Evolutionary conservation across 92 coral and sea anemone species (phyloP).

Genomic region (Palythoa grandiflora): DNA sequence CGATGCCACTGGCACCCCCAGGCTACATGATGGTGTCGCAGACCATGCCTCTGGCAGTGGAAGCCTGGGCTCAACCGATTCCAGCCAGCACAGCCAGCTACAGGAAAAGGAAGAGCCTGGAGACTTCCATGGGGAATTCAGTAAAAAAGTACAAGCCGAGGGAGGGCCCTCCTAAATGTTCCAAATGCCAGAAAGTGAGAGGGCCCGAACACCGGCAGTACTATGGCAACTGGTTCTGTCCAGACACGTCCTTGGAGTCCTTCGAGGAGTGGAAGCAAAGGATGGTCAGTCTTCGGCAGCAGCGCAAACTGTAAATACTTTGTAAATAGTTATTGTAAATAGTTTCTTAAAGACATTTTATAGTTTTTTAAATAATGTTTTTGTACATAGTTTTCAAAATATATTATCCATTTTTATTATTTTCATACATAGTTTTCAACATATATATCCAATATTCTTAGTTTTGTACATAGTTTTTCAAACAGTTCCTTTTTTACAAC

Average conservation of each 20-base stretch:
- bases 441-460: no score
- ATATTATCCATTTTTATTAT: no score
- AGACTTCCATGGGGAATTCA: background rate
- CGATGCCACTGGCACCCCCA: background rate
- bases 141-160: no score
- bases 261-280: background rate
- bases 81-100: background rate
- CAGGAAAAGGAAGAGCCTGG: background rate
- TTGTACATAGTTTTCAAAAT: background rate
- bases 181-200: background rate
- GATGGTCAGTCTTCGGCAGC: background rate
- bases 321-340: no score
- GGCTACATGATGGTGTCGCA: background rate
- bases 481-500: background rate
- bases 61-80: background rate
- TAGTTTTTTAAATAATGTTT: no score
- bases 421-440: background rate
- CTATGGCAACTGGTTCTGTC: constrained; percentile 31
- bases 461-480: background rate
- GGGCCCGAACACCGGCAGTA: constrained; percentile 15
- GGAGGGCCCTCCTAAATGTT: no score
- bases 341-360: no score
- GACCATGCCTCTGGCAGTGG: background rate
- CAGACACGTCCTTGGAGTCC: background rate
- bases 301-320: background rate